phyloP scores from a whole-genome alignment of 2,888 invertebrate genomes.

The Choristoneura rosaceana region DNA sequence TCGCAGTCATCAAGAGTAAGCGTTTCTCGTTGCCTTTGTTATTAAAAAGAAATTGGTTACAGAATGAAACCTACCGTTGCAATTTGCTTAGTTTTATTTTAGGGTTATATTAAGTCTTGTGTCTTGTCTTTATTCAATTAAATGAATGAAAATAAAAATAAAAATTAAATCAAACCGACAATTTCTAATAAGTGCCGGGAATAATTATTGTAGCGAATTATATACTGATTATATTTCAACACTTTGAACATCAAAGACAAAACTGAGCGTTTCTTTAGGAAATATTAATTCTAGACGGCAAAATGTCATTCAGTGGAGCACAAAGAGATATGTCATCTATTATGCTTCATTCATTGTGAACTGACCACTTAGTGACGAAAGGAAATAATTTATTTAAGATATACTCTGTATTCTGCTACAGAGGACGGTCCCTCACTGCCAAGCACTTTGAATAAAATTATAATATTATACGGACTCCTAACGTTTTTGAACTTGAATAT shows the following conservation, averaged over 20 bases:
- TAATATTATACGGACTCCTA: too few relatives aligned
- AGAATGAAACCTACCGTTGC: neutral
- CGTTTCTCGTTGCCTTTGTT: slow-evolving; percentile 37
- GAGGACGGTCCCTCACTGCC: neutral
- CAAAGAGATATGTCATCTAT: slow-evolving; percentile 78
- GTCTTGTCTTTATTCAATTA: neutral
- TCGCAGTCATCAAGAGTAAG: slow-evolving; percentile 37
- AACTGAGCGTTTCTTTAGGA: slow-evolving; percentile 42
- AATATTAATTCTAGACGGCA: slow-evolving; percentile 62
- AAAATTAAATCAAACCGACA: neutral
- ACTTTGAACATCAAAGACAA: slow-evolving; percentile 62
- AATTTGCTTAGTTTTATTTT: neutral
- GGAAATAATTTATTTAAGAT: slow-evolving; percentile 80
- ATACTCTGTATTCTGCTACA: slow-evolving; percentile 53
- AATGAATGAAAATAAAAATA: neutral
- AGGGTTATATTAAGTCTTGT: neutral
- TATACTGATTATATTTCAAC: slow-evolving; percentile 56
- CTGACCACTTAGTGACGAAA: slow-evolving; percentile 75
- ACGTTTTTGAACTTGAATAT: slow-evolving; percentile 9
- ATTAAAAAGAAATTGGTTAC: slow-evolving; percentile 34
- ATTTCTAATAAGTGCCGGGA: slow-evolving; percentile 22
- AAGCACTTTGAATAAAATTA: slow-evolving; percentile 12
- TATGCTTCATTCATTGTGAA: slow-evolving; percentile 73
- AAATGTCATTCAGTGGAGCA: slow-evolving; percentile 63
- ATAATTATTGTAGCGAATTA: slow-evolving; percentile 55